Conservation (phyloP, 2,113 vertebrate species). For the Ciconia stormi region DNA sequence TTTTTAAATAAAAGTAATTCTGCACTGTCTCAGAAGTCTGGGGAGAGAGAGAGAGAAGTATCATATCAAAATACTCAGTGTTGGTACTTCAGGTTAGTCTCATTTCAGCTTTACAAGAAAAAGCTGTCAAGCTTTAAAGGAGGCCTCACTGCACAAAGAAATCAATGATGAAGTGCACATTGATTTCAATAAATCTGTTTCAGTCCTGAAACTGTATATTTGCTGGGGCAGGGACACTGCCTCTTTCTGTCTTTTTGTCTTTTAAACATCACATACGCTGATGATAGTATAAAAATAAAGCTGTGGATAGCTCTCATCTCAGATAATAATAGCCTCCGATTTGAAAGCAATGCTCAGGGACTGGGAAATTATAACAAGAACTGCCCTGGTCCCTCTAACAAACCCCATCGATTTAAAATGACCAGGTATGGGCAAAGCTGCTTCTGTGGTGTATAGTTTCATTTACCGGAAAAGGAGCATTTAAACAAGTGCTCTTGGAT, state of each 20-base stretch:
- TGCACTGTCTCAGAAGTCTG: background rate
- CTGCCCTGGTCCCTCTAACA: background rate
- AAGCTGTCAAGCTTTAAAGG: conserved; percentile 22
- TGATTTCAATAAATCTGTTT: conserved; percentile 28
- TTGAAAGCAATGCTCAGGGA: background rate
- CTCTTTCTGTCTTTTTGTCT: background rate
- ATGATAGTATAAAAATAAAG: background rate
- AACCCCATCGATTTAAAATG: background rate
- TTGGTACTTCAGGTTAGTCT: conserved; percentile 7
- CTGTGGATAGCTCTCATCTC: background rate
- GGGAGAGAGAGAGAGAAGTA: background rate
- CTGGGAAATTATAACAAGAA: background rate
- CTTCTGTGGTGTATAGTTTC: background rate
- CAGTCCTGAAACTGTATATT: background rate
- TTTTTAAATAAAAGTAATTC: conserved; percentile 1
- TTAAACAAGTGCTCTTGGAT: background rate
- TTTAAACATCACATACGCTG: background rate
- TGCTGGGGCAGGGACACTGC: background rate
- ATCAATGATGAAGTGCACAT: conserved; percentile 3
- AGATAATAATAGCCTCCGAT: background rate
- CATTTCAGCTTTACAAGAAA: conserved; percentile 10
- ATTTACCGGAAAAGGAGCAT: background rate
- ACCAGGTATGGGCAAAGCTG: background rate
- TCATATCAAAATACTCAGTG: background rate
- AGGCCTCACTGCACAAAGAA: background rate